These are phyloP conservation scores for Ophraella communa DNA, from an alignment of 2,888 invertebrate genomes.

Conservation along the genomic window DNA sequence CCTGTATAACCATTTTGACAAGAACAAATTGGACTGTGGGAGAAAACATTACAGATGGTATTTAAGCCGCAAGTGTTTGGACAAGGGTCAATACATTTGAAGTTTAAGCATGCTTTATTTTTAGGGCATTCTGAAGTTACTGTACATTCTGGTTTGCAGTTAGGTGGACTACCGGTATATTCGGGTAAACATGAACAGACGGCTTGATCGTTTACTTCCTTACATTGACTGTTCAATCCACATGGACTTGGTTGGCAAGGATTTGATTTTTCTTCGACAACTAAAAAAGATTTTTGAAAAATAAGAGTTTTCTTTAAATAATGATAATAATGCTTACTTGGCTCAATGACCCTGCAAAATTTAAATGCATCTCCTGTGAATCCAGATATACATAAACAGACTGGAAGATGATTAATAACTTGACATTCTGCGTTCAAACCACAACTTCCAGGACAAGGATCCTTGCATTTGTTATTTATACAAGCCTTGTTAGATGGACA, in stretches of 20 bases:
- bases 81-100: constrained; percentile 82
- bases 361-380: constrained; percentile 79
- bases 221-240: constrained; percentile 82
- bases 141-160: constrained; percentile 83
- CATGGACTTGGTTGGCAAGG: constrained; percentile 82
- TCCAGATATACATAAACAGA: constrained; percentile 72
- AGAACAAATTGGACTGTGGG: constrained; percentile 83
- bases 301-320: neutral
- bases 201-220: constrained; percentile 73
- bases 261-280: constrained; percentile 55
- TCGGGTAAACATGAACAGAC: constrained; percentile 79
- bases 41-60: constrained; percentile 79
- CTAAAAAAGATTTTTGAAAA: constrained; percentile 18
- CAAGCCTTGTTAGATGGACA: constrained; percentile 72
- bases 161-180: constrained; percentile 78
- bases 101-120: constrained; percentile 80
- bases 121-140: constrained; percentile 82
- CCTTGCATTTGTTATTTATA: constrained; percentile 66
- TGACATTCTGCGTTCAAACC: constrained; percentile 77
- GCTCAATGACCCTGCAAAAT: constrained; percentile 62
- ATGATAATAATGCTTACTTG: constrained; percentile 11
- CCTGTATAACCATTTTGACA: constrained; percentile 77
- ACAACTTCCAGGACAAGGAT: constrained; percentile 76
- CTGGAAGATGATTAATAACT: constrained; percentile 77
- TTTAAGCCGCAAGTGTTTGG: constrained; percentile 80